Percentiles rank a stretch among this genome's conserved stretches.
Conservation (phyloP, 2,888 invertebrate genomes). For the Calliopum simillimum region DNA sequence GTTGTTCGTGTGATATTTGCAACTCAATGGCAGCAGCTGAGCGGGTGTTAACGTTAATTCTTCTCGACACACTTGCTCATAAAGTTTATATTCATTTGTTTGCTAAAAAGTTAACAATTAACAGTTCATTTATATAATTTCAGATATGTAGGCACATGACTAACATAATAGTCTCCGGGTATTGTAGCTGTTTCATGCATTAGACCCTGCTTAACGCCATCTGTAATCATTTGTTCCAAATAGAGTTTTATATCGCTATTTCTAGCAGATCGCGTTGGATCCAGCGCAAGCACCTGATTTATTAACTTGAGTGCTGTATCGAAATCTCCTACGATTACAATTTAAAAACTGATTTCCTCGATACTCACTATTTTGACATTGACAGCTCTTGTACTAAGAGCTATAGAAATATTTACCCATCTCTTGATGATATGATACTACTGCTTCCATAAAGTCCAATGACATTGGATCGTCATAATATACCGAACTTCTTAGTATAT, state of each 20-base stretch:
- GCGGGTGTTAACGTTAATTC: conserved; percentile 43
- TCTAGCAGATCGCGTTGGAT: conserved; percentile 79
- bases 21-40: conserved; percentile 49
- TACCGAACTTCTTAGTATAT: conserved; percentile 74
- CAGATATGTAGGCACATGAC: background rate
- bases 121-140: background rate
- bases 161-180: conserved; percentile 51
- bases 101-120: conserved; percentile 36
- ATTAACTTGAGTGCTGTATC: conserved; percentile 86
- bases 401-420: conserved; percentile 50
- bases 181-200: conserved; percentile 48
- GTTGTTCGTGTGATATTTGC: conserved; percentile 46
- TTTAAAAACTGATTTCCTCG: no score
- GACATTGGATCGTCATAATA: conserved; percentile 49
- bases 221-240: conserved; percentile 82
- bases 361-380: no score
- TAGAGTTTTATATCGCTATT: conserved; percentile 87
- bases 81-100: conserved; percentile 56
- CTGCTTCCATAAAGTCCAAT: conserved; percentile 58
- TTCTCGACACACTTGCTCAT: conserved; percentile 67
- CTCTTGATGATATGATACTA: conserved; percentile 55
- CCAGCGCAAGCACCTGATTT: conserved; percentile 80
- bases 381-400: background rate
- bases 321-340: conserved; percentile 76
- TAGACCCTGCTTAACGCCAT: conserved; percentile 53